These are phyloP conservation scores for Mystacornis crossleyi DNA, from an alignment of 2,113 vertebrate genomes.

Conservation along the genomic window DNA sequence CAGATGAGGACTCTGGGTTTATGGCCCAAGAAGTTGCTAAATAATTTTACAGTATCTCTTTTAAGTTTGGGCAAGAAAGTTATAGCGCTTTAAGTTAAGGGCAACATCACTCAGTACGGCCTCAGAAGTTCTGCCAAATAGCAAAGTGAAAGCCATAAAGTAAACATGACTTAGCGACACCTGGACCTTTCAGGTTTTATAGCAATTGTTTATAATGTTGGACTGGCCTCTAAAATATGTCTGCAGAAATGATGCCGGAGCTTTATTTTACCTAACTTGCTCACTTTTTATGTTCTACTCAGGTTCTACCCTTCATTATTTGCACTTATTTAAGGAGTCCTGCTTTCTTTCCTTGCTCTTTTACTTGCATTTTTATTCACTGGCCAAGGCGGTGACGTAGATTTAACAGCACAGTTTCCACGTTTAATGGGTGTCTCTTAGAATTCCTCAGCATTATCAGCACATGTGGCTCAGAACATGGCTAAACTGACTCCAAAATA, in stretches of 20 bases:
- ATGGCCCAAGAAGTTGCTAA: constrained; percentile 47
- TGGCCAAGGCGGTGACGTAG: neutral
- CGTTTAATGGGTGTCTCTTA: constrained; percentile 46
- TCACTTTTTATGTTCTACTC: constrained; percentile 19
- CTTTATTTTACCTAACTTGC: constrained; percentile 28
- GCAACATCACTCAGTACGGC: constrained; percentile 24
- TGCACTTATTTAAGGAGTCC: constrained; percentile 7
- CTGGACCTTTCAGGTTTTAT: constrained; percentile 66
- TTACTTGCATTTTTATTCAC: constrained; percentile 58
- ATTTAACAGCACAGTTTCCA: constrained; percentile 18
- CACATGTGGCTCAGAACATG: neutral
- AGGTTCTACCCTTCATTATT: constrained; percentile 40
- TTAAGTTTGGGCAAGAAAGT: constrained; percentile 57
- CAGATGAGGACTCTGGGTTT: neutral
- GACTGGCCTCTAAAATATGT: constrained; percentile 52
- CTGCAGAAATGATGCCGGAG: neutral
- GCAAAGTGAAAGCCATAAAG: constrained; percentile 65
- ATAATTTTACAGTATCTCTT: constrained; percentile 63
- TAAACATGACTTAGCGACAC: constrained; percentile 63
- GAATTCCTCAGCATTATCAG: constrained; percentile 59
- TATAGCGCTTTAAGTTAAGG: constrained; percentile 56
- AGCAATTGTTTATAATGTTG: constrained; percentile 69
- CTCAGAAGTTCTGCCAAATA: constrained; percentile 64
- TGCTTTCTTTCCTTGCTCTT: constrained; percentile 29
- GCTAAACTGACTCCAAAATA: constrained; percentile 27